Evolutionary conservation across 64 coral and sea anemone species (phyloP).

Genomic region (Hydrozoanthus tunicans): DNA sequence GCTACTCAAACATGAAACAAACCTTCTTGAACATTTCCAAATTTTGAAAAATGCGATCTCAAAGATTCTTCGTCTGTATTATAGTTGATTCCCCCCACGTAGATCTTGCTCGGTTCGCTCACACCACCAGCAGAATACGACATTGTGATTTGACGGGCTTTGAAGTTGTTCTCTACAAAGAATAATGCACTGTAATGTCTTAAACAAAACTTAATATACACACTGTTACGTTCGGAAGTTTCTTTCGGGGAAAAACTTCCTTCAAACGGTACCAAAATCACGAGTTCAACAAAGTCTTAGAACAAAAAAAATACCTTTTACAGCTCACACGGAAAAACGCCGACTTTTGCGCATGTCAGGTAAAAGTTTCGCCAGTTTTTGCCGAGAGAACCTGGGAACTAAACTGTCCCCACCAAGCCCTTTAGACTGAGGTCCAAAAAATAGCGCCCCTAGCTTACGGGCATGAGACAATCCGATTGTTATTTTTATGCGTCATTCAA

Average conservation of each 20-base stretch:
- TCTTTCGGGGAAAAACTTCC: not conserved
- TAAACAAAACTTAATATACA: not conserved
- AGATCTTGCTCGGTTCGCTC: slow-evolving; percentile 53
- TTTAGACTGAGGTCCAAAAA: no score
- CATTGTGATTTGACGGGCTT: slow-evolving; percentile 30
- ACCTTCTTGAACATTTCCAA: slow-evolving; percentile 55
- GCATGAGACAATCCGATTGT: no score
- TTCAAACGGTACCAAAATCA: not conserved
- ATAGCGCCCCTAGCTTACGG: no score
- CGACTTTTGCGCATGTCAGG: slow-evolving; percentile 35
- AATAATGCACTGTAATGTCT: not conserved
- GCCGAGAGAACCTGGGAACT: slow-evolving; percentile 21
- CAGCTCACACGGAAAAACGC: slow-evolving; percentile 23
- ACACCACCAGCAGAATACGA: not conserved
- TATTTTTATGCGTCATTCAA: no score
- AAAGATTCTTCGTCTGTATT: not conserved
- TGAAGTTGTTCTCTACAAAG: slow-evolving; percentile 20
- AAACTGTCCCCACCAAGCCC: not conserved
- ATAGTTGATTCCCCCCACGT: slow-evolving; percentile 49
- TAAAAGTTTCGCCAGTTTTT: not conserved
- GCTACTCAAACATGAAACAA: not conserved
- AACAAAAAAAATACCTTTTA: slow-evolving; percentile 42
- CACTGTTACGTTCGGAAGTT: not conserved
- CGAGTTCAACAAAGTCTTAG: not conserved
- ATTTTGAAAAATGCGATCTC: not conserved